These are phyloP conservation scores for Spondyliosoma cantharus DNA, from an alignment of 2,797 vertebrate genomes.

Conservation along the genomic window DNA sequence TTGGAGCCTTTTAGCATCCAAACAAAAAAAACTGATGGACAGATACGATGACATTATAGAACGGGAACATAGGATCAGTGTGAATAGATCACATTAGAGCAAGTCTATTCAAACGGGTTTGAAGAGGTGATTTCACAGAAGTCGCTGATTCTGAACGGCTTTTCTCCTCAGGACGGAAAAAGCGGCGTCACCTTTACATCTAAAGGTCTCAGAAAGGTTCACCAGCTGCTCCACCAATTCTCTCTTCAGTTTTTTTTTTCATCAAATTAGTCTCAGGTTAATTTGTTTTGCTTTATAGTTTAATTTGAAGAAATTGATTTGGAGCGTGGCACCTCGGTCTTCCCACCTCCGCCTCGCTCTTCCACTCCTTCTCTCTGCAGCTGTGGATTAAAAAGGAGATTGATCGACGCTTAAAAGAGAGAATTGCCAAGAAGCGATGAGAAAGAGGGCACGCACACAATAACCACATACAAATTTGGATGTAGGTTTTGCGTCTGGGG, in stretches of 20 bases:
- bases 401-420: slow-evolving; percentile 35
- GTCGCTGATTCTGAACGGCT: too few species aligned
- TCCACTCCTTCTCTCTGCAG: slow-evolving; percentile 13
- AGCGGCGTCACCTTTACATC: too few species aligned
- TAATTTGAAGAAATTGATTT: neutral
- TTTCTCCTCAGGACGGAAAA: too few species aligned
- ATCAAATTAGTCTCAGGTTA: neutral
- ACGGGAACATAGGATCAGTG: too few species aligned
- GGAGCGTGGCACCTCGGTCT: neutral
- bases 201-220: too few species aligned
- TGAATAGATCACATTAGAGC: too few species aligned
- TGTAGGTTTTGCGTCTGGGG: slow-evolving; percentile 31
- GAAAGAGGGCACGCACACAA: slow-evolving; percentile 2
- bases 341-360: neutral
- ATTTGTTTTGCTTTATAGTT: neutral
- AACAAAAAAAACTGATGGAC: neutral
- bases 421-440: slow-evolving; percentile 15
- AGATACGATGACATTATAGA: too few species aligned
- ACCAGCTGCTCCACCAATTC: neutral
- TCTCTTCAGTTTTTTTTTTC: neutral
- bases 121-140: neutral
- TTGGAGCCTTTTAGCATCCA: neutral
- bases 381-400: slow-evolving; percentile 25
- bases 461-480: neutral
- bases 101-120: too few species aligned